Percentiles rank a stretch among this genome's conserved stretches.
phyloP scores from a whole-genome alignment of 2,888 invertebrate genomes.

The Andrena fulva region DNA sequence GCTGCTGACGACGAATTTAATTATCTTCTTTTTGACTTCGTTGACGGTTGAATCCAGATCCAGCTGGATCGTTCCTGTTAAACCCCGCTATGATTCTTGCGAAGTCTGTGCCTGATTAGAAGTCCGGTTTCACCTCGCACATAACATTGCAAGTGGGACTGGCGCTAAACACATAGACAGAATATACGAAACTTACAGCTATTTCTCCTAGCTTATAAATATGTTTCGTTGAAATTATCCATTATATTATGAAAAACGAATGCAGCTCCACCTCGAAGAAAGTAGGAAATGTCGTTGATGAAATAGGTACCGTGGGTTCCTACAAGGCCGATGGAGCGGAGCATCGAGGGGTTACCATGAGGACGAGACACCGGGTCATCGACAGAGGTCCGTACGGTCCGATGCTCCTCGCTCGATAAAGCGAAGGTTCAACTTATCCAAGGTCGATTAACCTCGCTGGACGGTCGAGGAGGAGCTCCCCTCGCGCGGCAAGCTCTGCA shows the following conservation, averaged over 20 bases:
- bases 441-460: slow-evolving; percentile 9
- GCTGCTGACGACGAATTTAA: no score
- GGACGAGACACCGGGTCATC: background rate
- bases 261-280: background rate
- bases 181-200: no score
- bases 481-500: background rate
- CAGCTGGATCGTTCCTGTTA: slow-evolving; percentile 26
- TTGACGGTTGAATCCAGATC: slow-evolving; percentile 25
- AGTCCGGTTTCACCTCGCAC: background rate
- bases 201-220: no score
- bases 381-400: background rate
- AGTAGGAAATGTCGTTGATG: background rate
- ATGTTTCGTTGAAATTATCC: no score
- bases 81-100: background rate
- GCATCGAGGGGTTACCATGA: background rate
- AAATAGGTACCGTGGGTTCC: slow-evolving; percentile 28
- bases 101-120: background rate
- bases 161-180: background rate
- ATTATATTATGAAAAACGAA: background rate
- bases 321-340: slow-evolving; percentile 19
- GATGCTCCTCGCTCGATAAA: slow-evolving; percentile 31
- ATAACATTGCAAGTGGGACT: background rate
- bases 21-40: background rate
- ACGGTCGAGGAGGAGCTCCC: background rate
- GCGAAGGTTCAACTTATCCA: slow-evolving; percentile 16